phyloP scores from a whole-genome alignment of 2,888 invertebrate genomes.

The Caenorhabditis becei region DNA sequence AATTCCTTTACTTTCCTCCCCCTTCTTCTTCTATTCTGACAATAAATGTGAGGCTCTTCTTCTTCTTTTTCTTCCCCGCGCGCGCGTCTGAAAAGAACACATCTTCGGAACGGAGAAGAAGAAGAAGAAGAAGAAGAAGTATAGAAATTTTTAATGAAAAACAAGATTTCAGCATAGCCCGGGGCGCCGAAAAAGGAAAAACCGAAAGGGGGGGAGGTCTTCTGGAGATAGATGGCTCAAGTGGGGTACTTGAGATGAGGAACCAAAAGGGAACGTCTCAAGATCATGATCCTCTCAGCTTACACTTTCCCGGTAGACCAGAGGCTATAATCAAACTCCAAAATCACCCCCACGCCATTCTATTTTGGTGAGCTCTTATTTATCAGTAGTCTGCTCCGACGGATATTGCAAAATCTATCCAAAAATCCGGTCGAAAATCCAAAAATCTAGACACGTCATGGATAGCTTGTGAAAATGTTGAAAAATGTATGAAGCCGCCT shows the following conservation, averaged over 20 bases:
- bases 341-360: constrained; percentile 19
- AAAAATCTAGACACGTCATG: constrained; percentile 33
- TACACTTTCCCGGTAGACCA: too few relatives aligned
- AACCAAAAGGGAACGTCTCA: neutral
- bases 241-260: constrained; percentile 25
- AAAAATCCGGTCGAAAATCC: too few relatives aligned
- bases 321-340: constrained; percentile 33
- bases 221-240: neutral
- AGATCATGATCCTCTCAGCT: neutral
- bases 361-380: constrained; percentile 23
- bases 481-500: constrained; percentile 58
- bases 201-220: constrained; percentile 23
- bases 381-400: neutral
- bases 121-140: constrained; percentile 34
- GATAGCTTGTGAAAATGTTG: constrained; percentile 30
- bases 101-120: constrained; percentile 15
- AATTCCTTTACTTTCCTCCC: constrained; percentile 17
- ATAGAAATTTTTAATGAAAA: constrained; percentile 57
- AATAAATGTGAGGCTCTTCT: constrained; percentile 54
- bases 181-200: constrained; percentile 46
- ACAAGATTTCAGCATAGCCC: constrained; percentile 57
- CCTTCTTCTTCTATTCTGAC: constrained; percentile 34
- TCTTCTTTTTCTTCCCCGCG: constrained; percentile 21
- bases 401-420: constrained; percentile 17
- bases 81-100: constrained; percentile 37